Percentiles rank a stretch among this genome's conserved stretches.
Conservation (phyloP, 1,140 invertebrate species). For the Anoplolepis gracilipes region DNA sequence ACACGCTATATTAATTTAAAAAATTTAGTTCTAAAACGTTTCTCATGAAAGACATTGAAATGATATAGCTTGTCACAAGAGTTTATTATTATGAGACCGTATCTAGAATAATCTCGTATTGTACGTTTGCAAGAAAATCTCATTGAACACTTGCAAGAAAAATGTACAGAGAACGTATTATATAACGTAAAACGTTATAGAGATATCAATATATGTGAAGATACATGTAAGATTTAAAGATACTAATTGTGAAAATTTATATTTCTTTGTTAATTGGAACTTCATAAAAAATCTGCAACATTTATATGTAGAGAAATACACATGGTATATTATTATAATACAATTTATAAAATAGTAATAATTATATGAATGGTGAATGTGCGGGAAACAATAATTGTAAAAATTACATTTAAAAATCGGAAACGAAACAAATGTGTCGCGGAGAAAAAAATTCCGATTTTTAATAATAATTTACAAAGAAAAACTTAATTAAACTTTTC, state of each 20-base stretch:
- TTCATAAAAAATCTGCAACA: too few relatives aligned
- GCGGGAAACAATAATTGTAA: neutral
- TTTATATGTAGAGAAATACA: neutral
- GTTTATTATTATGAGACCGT: neutral
- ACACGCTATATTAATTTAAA: constrained; percentile 12
- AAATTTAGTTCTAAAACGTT: neutral
- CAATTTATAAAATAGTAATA: neutral
- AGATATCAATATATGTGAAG: neutral
- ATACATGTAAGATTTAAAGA: neutral
- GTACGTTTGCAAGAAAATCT: neutral
- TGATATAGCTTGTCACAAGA: neutral
- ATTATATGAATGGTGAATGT: neutral
- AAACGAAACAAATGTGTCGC: neutral
- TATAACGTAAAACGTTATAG: neutral
- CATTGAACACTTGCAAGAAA: neutral
- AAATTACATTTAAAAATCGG: neutral
- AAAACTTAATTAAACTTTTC: too few relatives aligned
- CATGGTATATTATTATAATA: neutral
- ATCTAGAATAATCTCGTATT: neutral
- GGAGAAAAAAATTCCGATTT: too few relatives aligned
- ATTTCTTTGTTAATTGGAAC: too few relatives aligned
- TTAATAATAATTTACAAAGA: too few relatives aligned
- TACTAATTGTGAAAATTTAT: too few relatives aligned
- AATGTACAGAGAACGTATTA: neutral
- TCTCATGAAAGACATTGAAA: neutral